Evolutionary conservation across 2,113 vertebrate species (phyloP), one percentile per base, ranked within the genome.

Genomic region (Notothenia coriiceps): DNA sequence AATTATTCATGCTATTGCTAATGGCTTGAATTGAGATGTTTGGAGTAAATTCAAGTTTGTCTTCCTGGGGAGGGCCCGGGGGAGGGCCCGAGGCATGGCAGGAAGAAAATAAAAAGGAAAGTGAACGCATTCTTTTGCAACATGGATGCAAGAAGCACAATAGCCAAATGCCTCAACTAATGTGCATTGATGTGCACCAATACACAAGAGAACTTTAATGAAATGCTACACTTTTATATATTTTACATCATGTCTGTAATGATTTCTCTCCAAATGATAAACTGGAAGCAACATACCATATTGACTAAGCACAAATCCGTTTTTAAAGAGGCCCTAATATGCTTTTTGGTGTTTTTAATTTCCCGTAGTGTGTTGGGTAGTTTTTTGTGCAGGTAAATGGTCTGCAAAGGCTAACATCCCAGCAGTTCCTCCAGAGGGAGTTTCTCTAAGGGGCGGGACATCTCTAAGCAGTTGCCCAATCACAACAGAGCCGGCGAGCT

Each of bases 1-100:
- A 93, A 92, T 94, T 91, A 94, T 93, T 93, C 81, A 92, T 90
- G 82, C 70, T 82, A 78, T 75, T 54, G 49, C 84, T 84, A 90
- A 88, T 75, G 80, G 81, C 71, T 83, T 88, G 88, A 90, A 87
- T 87, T 35, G 74, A 93, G 82, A 91, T 79, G 83, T 92, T 88
- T 84, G 85, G 71, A 80, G 75, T 74, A 81, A 86, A 82, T 83
- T 71, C 55, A 60, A 77, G 76, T 80, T 76, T 65, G 83, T 68
- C 61, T 83, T 92, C 72, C 83, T 33, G 47, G 54, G 54, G 79
- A 68, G 65, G 1, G 71, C 84, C 66, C 4, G 20, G 47, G 54
- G 54, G 79, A 68, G 65, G 1, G 71, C 84, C 66, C 4, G 20
- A 43, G 83, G 83, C 78, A 71, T 25, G 22, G 12, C 5, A 2